Percentiles rank a stretch among this genome's conserved stretches.
phyloP scores from a whole-genome alignment of 2,888 invertebrate species.

The Pseudoips prasinana region DNA sequence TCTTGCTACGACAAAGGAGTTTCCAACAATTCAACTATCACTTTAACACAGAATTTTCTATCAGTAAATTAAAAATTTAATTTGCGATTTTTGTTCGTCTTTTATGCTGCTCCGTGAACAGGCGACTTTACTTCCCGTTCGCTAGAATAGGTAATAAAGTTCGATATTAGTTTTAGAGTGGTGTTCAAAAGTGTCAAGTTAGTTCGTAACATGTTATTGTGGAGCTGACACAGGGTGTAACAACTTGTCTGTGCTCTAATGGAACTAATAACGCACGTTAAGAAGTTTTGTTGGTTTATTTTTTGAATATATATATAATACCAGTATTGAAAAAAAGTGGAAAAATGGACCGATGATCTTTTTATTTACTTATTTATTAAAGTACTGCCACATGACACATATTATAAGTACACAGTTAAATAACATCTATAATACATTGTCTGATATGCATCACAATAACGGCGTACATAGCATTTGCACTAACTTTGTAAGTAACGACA shows the following conservation, averaged over 20 bases:
- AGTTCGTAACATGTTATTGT: constrained; percentile 45
- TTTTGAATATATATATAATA: too few relatives aligned
- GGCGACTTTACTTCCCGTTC: constrained; percentile 26
- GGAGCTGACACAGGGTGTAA: constrained; percentile 22
- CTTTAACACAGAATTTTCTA: background rate
- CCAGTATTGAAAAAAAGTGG: too few relatives aligned
- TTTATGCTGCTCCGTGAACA: constrained; percentile 10
- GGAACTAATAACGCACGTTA: constrained; percentile 15
- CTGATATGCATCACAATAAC: too few relatives aligned
- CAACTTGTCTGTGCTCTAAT: constrained; percentile 26
- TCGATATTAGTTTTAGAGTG: constrained; percentile 57
- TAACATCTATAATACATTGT: too few relatives aligned
- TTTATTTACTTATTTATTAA: too few relatives aligned
- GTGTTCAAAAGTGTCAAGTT: constrained; percentile 54
- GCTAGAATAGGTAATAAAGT: constrained; percentile 53
- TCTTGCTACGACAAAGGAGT: too few relatives aligned
- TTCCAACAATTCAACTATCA: too few relatives aligned
- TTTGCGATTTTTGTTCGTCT: constrained; percentile 1
- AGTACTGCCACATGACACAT: too few relatives aligned
- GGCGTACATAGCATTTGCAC: too few relatives aligned
- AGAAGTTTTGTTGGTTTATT: constrained; percentile 4
- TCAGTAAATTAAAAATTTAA: background rate
- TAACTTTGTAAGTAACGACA: too few relatives aligned
- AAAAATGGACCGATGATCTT: too few relatives aligned
- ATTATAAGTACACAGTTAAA: too few relatives aligned